Evolutionary conservation across 2,113 vertebrate genomes (phyloP), one percentile per base, ranked within the genome.

Genomic region (Clupea harengus): DNA sequence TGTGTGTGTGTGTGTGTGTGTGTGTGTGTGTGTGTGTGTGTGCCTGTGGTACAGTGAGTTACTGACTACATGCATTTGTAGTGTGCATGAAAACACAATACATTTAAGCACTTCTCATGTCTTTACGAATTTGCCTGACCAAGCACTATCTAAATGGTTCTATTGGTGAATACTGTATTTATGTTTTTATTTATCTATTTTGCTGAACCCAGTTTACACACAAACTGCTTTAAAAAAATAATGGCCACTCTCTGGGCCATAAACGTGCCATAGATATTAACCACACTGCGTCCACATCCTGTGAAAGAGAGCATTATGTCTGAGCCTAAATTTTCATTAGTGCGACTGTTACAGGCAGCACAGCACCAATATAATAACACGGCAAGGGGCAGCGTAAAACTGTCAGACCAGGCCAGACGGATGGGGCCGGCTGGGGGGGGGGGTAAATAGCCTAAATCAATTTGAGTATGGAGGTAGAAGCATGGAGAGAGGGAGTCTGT

Each of bases 361-460:
- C 92, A 94, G 93, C 93, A 92, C 94, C 93, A 94, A 95, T 92
- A 94, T 95, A 96, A 96, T 96, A 96, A 96, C 96, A 95, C 95
- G 94, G 95, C 94, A 83, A 95, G 94, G 92, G 88, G 95, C 93
- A 4, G 94, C 94, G 95, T 97, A 96, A 97, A 97, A 89, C 96
- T 97, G 97, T 97, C 97, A 96, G 92, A 93, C 92, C 92, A 91
- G 82, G 94, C 93, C 88, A 94, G 96, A 96, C 95, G 90, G 95
- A 96, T 95, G 94, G 91, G 88, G 86, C 67, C 86, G 91, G 95
- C 90, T 93, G 92, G 92, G 88, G 92, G 88, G 67, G 32, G 67
- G 67, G 67, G 91, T 91, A 95, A 94, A 92, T 89, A 94, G 94
- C 92, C 95, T 96, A 95, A 96, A 96, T 97, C 96, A 96, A 95